Conservation (phyloP, 2,113 vertebrate species). For the Perccottus glenii region DNA sequence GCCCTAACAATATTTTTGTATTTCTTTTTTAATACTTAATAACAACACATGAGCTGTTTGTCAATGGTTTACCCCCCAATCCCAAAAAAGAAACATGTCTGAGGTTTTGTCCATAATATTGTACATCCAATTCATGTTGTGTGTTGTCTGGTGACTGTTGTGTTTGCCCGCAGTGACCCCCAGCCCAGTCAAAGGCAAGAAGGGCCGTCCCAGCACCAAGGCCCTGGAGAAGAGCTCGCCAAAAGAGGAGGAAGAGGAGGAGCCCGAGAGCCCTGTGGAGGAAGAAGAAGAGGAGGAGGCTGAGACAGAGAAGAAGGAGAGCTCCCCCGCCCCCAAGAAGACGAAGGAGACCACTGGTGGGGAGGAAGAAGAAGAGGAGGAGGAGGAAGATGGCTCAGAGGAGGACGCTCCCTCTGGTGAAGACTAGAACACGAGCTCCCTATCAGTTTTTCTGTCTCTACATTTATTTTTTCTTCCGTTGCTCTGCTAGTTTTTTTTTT, state of each 20-base stretch:
- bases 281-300: constrained; percentile 83
- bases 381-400: constrained; percentile 93
- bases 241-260: constrained; percentile 89
- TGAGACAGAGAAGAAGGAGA: constrained; percentile 88
- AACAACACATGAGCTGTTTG: too few relatives aligned
- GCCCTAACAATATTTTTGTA: too few relatives aligned
- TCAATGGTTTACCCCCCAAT: too few relatives aligned
- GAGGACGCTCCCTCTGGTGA: constrained; percentile 96
- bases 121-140: not conserved
- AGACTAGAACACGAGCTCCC: constrained; percentile 84
- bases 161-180: constrained; percentile 87
- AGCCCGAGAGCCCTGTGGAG: constrained; percentile 86
- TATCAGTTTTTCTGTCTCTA: constrained; percentile 51
- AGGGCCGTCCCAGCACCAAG: constrained; percentile 95
- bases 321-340: constrained; percentile 86
- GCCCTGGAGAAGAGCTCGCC: constrained; percentile 93
- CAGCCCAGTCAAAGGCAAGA: constrained; percentile 98
- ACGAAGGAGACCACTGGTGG: constrained; percentile 79
- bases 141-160: not conserved
- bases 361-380: constrained; percentile 84
- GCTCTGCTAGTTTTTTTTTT: constrained; percentile 44
- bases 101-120: too few relatives aligned
- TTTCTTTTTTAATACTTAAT: too few relatives aligned
- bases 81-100: too few relatives aligned
- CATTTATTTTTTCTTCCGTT: constrained; percentile 51